Evolutionary conservation across 2,797 vertebrate species (phyloP), one percentile per base, ranked within the genome.

Genomic region (Rhinophrynus dorsalis): DNA sequence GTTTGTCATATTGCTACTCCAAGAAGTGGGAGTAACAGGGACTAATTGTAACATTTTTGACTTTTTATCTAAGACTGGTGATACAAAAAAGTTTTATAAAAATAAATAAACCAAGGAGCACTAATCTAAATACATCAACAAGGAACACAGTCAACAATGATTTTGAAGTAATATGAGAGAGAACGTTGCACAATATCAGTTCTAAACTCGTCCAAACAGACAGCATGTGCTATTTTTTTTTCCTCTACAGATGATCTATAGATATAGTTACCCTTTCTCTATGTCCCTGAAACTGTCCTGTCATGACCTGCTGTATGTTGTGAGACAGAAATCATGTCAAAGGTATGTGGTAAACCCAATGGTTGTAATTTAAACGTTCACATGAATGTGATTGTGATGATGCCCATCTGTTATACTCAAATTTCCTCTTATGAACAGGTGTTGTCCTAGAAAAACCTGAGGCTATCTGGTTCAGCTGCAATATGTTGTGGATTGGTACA

Each of bases 401-500:
- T 55, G 30, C 11, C 55, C 61, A 73, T 59, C 54, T 66, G 45
- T 33, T 47, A 44, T n/a, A 57, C 44, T 72, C 54, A 54, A 11
- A 40, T 73, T 73, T 73, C 69, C 35, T 27, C 35, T n/a, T 58
- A 35, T 17, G 13, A 66, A 30, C 69, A 73, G 55, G 45, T 73
- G 57, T 13, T 66, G 47, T n/a, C 30, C 50, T 7, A 24, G 21
- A 61, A 6, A 40, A 64, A 29, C 50, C 47, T 7, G 10, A 29
- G 11, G 38, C 47, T 24, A 40, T 52, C n/a, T 33, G 59, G 5
- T 17, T 27, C 24, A 54, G 37, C 18, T 20, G 35, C 13, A 5
- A 42, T 60, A 27, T 21, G 15, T 6, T 18, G 21, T 17, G 12
- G 6, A 35, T 45, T 47, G n/a, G 10, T 26, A 42, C 56, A 26